These are phyloP conservation scores for Paratrypauchen microcephalus DNA, from an alignment of 2,797 vertebrate genomes.

Conservation along the genomic window DNA sequence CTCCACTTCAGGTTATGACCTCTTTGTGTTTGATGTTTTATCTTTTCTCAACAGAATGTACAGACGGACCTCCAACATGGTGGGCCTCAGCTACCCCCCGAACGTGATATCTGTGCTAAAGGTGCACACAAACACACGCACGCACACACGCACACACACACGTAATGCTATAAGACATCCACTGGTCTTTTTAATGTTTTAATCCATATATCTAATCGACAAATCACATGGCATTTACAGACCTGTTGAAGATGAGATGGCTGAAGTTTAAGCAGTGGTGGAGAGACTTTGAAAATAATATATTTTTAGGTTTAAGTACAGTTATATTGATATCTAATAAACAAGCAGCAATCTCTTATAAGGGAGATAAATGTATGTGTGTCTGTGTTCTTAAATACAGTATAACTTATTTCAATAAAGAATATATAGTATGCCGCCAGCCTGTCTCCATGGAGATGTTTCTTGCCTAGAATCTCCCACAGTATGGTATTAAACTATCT, in stretches of 20 bases:
- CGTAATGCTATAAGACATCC: not conserved
- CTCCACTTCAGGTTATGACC: not conserved
- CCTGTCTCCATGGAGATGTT: not conserved
- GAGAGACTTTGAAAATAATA: not conserved
- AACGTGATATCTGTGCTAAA: slow-evolving; percentile 93
- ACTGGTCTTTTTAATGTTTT: not conserved
- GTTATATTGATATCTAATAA: not conserved
- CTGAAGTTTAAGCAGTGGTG: not conserved
- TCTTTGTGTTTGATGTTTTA: slow-evolving; percentile 62
- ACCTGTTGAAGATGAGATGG: not conserved
- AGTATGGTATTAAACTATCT: too few relatives aligned
- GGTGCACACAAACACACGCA: slow-evolving; percentile 73
- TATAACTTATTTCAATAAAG: too few relatives aligned
- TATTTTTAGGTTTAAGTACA: not conserved
- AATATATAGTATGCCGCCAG: too few relatives aligned
- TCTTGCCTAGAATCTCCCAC: not conserved
- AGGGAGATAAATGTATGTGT: too few relatives aligned
- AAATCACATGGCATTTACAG: not conserved
- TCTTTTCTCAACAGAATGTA: slow-evolving; percentile 90
- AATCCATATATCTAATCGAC: not conserved
- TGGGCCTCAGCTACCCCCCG: slow-evolving; percentile 94
- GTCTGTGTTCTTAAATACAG: too few relatives aligned
- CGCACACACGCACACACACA: not conserved
- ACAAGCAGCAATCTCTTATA: not conserved
- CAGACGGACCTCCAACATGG: slow-evolving; percentile 96